Base-by-base conservation (phyloP, 1,140 invertebrate genomes). In the Galleria mellonella region DNA sequence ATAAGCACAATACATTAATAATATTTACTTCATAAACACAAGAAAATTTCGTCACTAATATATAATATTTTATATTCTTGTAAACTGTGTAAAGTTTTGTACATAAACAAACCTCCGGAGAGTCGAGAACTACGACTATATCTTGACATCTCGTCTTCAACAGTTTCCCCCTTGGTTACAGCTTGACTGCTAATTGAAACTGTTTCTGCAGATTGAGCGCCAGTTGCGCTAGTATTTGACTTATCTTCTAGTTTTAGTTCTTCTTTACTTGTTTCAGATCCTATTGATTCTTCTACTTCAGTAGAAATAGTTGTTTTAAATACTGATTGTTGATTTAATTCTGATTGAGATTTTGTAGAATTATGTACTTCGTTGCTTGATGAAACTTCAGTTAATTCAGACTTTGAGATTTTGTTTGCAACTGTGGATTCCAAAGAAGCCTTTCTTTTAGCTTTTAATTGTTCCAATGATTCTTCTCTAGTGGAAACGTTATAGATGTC, bases 81-180 rank as follows among this genome's bases (percentile, higher is more conserved):
- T n/a, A n/a, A n/a, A n/a, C n/a, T n/a, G n/a, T n/a, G n/a, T n/a
- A n/a, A n/a, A n/a, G n/a, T n/a, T n/a, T n/a, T n/a, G n/a, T n/a
- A n/a, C n/a, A 23, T 17, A 17, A 36, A 35, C 49, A 64, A 69
- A 90, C 89, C 89, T 88, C 90, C 89, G 56, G 89, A 87, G 14
- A 86, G 71, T 71, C 83, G 87, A 46, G 89, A 88, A 62, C 88
- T 89, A 53, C 88, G 79, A 69, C 79, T 88, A 62, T 88, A 90
- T 62, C 88, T 86, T 43, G 89, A 89, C 88, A 90, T 90, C 37
- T 90, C 87, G 72, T 85, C 81, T 45, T 85, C 78, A 51, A 68
- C 69, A 50, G 72, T 78, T 67, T 86, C 85, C 43, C 79, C 77
- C 43, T 57, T 47, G 63, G 72, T 72, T 72, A 75, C 73, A 84